Evolutionary conservation across 2,797 vertebrate genomes (phyloP), one percentile per base, ranked within the genome.

Genomic region (Acanthurus lineatus): DNA sequence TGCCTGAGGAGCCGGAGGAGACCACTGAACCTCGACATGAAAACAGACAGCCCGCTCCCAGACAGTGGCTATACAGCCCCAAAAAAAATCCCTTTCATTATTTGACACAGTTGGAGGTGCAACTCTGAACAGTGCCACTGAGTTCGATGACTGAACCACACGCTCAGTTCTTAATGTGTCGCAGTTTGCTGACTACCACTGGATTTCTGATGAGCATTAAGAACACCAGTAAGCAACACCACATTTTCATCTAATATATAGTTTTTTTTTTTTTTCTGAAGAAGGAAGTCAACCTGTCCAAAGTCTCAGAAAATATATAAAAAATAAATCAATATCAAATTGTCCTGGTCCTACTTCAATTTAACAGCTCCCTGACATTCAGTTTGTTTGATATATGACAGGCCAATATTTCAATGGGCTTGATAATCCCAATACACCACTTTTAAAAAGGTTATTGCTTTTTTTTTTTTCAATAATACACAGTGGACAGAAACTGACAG

Each of bases 401-500:
- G 87, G 88, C 76, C 85, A 82, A 91, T 88, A 90, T 90, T 91
- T 87, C 81, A 89, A 87, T 86, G 92, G 82, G 76, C 86, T 91
- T 83, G 86, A 91, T 88, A 85, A 92, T 89, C 88, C 89, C 86
- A 91, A 90, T 90, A 92, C 83, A 89, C 88, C 87, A 75, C 86
- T 91, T 86, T 84, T 89, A 93, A 91, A 94, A 94, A 95, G 82
- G 91, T 96, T 96, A 96, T 96, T 96, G 96, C 96, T 96, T 86
- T 58, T 53, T 71, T 73, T 76, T 58, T 68, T 63, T 76, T 79
- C 73, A 81, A 90, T 89, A 92, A 92, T 91, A 95, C 94, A 96
- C 95, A 96, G 94, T 95, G 93, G 94, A 94, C 92, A 95, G 89
- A 94, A 90, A 92, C 88, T 93, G 91, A 93, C 92, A 89, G 86